Conservation (phyloP, 2,888 invertebrate species). For the Neoitamus cyanurus region DNA sequence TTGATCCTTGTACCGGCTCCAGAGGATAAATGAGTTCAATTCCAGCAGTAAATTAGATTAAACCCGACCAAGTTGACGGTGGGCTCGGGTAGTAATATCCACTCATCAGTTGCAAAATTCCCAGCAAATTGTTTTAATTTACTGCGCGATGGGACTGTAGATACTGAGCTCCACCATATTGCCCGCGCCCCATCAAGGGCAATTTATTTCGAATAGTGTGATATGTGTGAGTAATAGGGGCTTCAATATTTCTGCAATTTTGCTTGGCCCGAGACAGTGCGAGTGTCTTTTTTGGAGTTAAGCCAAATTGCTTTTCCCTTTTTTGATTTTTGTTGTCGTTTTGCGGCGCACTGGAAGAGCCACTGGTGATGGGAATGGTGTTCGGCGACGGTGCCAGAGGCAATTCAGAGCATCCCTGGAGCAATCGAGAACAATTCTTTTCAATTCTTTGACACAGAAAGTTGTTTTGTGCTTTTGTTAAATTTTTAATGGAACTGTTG, state of each 20-base stretch:
- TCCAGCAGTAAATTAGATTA: not conserved
- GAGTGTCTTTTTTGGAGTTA: not conserved
- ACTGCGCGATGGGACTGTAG: not conserved
- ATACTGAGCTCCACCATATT: not conserved
- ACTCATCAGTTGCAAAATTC: not conserved
- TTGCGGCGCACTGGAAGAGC: not conserved
- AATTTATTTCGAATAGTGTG: not conserved
- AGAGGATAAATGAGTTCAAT: not conserved
- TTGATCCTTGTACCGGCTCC: not conserved
- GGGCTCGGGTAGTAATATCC: not conserved
- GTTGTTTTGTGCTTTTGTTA: not conserved
- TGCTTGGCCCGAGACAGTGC: not conserved
- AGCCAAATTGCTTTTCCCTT: not conserved
- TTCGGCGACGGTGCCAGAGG: not conserved
- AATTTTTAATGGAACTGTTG: not conserved
- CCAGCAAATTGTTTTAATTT: conserved; percentile 1
- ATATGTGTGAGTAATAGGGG: not conserved
- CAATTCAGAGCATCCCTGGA: not conserved
- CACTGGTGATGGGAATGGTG: not conserved
- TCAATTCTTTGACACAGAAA: not conserved
- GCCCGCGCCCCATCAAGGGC: not conserved
- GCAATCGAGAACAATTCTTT: not conserved
- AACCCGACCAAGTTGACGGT: not conserved
- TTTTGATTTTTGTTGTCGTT: not conserved
- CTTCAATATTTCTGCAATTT: not conserved